A percentile compares a stretch with the other conserved stretches of the same genome.
Conservation (phyloP, 2,113 vertebrate species). For the Larimichthys crocea region DNA sequence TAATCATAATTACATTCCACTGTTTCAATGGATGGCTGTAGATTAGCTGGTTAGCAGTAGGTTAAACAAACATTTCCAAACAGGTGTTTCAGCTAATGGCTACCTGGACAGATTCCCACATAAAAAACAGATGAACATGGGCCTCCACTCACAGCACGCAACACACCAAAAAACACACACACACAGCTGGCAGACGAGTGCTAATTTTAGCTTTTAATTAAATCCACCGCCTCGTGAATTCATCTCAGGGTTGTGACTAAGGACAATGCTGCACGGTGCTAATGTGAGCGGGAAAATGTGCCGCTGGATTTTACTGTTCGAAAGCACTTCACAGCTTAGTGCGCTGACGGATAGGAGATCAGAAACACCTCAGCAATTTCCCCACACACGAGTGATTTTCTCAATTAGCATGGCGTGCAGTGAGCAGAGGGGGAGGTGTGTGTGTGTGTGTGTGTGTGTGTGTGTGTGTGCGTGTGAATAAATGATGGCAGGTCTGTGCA, state of each 20-base stretch:
- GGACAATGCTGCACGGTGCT: conserved; percentile 21
- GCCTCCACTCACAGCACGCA: neutral
- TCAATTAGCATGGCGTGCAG: conserved; percentile 16
- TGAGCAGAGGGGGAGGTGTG: neutral
- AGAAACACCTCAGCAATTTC: conserved; percentile 2
- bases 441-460: conserved; percentile 6
- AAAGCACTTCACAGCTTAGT: conserved; percentile 5
- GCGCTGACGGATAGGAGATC: conserved; percentile 23
- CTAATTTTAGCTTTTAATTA: conserved; percentile 64
- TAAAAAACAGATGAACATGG: conserved; percentile 21
- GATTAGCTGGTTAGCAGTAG: conserved; percentile 34
- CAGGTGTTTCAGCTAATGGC: conserved; percentile 34
- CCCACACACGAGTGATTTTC: conserved; percentile 22
- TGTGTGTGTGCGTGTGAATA: conserved; percentile 11
- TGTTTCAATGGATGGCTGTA: conserved; percentile 39
- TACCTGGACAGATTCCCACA: conserved; percentile 34
- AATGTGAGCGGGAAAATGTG: conserved; percentile 2
- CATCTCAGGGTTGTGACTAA: conserved; percentile 50
- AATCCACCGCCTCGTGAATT: conserved; percentile 41
- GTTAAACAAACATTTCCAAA: conserved; percentile 37
- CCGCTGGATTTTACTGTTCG: neutral
- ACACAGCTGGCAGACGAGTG: conserved; percentile 10
- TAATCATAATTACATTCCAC: conserved; percentile 52
- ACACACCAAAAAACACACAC: neutral
- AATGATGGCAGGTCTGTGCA: neutral